phyloP scores from a whole-genome alignment of 2,113 vertebrate species.

The Megaptera novaeangliae region DNA sequence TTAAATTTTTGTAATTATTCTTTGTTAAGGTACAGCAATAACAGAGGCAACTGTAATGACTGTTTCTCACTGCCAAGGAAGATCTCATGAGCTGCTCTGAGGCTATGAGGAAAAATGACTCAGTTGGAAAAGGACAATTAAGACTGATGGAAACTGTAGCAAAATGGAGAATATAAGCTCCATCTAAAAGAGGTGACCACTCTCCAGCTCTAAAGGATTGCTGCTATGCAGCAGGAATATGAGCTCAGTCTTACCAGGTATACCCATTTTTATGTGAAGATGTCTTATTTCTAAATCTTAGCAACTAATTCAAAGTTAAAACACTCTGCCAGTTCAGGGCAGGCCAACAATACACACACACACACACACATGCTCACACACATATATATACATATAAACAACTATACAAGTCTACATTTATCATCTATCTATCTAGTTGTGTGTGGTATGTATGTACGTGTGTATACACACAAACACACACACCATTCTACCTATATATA shows the following conservation, averaged over 20 bases:
- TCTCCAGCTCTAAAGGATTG: not conserved
- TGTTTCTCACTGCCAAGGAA: not conserved
- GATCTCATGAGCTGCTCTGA: not conserved
- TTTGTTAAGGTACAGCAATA: not conserved
- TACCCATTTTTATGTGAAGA: not conserved
- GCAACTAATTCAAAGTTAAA: constrained; percentile 9
- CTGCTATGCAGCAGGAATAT: not conserved
- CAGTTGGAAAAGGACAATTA: not conserved
- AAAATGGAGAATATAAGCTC: constrained; percentile 9
- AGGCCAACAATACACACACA: not conserved
- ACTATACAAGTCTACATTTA: not conserved
- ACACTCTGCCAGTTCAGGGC: not conserved
- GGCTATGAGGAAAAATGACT: not conserved
- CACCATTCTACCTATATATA: not conserved
- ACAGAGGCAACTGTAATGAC: not conserved
- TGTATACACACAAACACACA: not conserved
- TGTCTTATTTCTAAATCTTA: not conserved
- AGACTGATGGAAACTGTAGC: not conserved
- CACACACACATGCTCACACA: not conserved
- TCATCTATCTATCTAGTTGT: not conserved
- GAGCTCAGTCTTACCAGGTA: not conserved
- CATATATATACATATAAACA: not conserved
- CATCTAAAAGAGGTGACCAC: constrained; percentile 12
- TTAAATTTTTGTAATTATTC: not conserved
- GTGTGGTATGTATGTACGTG: not conserved